Conservation (phyloP, 2,888 invertebrate genomes). For the Gnatocerus cornutus region DNA sequence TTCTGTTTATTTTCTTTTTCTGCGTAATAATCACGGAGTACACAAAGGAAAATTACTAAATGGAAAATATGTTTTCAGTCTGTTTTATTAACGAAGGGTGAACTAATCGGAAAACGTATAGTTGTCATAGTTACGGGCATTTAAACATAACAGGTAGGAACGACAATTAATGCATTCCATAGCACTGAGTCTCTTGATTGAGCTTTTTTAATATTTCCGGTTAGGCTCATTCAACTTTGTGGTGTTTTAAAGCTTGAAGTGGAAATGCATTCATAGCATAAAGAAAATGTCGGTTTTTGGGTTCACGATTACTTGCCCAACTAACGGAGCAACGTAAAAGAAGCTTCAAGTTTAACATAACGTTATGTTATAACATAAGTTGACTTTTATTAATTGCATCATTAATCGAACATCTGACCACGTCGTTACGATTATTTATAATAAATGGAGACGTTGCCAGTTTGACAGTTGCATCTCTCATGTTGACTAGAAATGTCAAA, state of each 20-base stretch:
- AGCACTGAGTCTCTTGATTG: background rate
- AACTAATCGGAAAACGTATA: constrained; percentile 5
- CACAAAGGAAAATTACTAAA: background rate
- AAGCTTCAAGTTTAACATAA: too few relatives aligned
- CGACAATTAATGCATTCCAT: constrained; percentile 8
- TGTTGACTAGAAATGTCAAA: too few relatives aligned
- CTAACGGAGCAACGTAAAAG: too few relatives aligned
- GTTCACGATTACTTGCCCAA: too few relatives aligned
- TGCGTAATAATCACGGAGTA: background rate
- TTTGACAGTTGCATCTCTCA: too few relatives aligned
- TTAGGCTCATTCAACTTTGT: background rate
- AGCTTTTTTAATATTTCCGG: constrained; percentile 6
- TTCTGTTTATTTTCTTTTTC: constrained; percentile 20
- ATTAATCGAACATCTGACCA: too few relatives aligned
- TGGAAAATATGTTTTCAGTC: background rate
- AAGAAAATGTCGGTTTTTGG: too few relatives aligned
- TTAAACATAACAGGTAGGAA: constrained; percentile 15
- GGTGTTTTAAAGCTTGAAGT: background rate
- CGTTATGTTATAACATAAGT: too few relatives aligned
- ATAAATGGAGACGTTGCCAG: too few relatives aligned
- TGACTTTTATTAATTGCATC: too few relatives aligned
- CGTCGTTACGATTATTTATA: too few relatives aligned
- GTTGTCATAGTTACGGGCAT: constrained; percentile 29
- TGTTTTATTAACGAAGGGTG: background rate
- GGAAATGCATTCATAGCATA: too few relatives aligned